These are phyloP conservation scores for Motacilla alba DNA, from an alignment of 2,113 vertebrate species.

Conservation along the genomic window DNA sequence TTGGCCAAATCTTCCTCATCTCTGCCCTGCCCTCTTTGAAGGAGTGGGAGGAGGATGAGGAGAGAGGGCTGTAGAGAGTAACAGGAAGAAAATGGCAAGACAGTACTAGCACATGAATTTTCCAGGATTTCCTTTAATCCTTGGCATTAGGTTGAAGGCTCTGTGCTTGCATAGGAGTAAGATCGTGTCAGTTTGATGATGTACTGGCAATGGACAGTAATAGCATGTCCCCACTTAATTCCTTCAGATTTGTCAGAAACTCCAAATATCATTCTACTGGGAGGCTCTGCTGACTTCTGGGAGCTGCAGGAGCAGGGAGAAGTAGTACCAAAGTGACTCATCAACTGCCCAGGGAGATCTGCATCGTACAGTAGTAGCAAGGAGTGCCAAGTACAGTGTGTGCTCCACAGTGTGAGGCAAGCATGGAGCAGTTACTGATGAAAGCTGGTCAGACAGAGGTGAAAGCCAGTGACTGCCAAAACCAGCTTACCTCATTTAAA, in stretches of 20 bases:
- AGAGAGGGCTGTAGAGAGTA: neutral
- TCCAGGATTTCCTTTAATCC: neutral
- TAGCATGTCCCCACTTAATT: neutral
- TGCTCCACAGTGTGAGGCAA: neutral
- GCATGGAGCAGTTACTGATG: neutral
- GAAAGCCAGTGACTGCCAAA: neutral
- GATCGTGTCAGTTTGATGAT: neutral
- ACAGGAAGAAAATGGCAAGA: neutral
- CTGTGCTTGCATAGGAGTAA: neutral
- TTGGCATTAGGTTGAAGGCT: neutral
- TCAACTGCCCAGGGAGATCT: neutral
- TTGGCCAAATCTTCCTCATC: neutral
- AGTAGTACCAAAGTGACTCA: neutral
- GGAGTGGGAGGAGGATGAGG: neutral
- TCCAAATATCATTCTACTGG: neutral
- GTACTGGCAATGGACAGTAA: neutral
- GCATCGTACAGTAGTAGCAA: neutral
- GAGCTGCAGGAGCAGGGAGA: neutral
- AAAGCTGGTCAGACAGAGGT: neutral
- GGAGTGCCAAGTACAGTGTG: accelerated
- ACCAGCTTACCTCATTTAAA: neutral
- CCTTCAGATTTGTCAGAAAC: neutral
- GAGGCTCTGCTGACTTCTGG: neutral
- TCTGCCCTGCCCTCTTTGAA: neutral
- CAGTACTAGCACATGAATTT: neutral